Evolutionary conservation across 2,797 vertebrate species (phyloP), one percentile per base, ranked within the genome.

Genomic region (Coccyzus lansbergi): DNA sequence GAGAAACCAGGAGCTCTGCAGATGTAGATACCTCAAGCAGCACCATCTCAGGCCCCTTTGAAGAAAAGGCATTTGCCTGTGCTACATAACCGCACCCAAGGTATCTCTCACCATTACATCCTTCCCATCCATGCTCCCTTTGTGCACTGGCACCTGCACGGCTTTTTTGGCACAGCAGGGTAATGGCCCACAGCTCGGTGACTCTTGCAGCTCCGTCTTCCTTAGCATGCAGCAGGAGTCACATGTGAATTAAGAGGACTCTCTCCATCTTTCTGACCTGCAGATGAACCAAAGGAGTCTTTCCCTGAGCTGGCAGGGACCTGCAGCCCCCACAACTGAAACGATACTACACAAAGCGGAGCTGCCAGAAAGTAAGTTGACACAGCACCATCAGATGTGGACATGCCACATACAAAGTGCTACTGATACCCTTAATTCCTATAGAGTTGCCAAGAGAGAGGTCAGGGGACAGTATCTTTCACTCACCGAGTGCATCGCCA

Each of bases 1-100:
- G 65, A 72, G 76, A 83, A 94, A 86, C 6, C 26, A 86, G 88
- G 51, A 92, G 44, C 40, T 91, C 64, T 80, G 69, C 40, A 76
- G 67, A 46, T 48, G 29, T 26, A 53, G 42, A 26, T 33, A 72
- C 42, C 67, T 51, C 44, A n/a, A 56, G 63, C 42, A 94, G 56
- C 46, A 77, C 17, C 28, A 28, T 42, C 48, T 77, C 56, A 33
- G 44, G 16, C 25, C 14, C 21, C n/a, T 71, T 55, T 44, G 40
- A 28, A 84, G 44, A 26, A 72, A 76, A 69, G n/a, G 26, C 2
- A 0, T 9, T 86, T 42, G 18, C 3, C 31, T 74, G 31, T 86
- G 36, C 13, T 24, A 5, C 16, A 28, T 79, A 65, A 64, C 9
- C 26, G 33, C 36, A 58, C 19, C 19, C 5, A 17, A 36, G 70